Evolutionary conservation across 2,113 vertebrate genomes (phyloP).

Genomic region (Telmatochromis sp.): DNA sequence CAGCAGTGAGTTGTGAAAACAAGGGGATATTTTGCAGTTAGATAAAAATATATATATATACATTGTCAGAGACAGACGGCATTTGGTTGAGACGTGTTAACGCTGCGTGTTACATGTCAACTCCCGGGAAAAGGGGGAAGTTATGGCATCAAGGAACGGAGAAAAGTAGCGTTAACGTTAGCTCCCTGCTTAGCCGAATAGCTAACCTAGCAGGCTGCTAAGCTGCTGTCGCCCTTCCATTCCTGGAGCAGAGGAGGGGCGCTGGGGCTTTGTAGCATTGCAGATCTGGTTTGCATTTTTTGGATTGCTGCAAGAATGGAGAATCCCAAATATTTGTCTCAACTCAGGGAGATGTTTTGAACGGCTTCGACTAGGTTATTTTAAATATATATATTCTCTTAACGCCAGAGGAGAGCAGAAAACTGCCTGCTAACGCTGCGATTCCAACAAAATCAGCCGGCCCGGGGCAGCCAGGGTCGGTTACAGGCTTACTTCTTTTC

Average conservation of each 20-base stretch:
- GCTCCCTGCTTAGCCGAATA: slow-evolving; percentile 24
- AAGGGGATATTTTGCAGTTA: slow-evolving; percentile 19
- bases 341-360: slow-evolving; percentile 34
- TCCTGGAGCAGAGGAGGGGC: slow-evolving; percentile 75
- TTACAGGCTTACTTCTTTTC: slow-evolving; percentile 13
- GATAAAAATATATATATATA: not conserved
- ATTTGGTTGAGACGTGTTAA: not conserved
- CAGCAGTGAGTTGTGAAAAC: slow-evolving; percentile 34
- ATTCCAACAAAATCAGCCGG: slow-evolving; percentile 40
- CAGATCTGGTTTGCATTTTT: not conserved
- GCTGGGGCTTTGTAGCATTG: slow-evolving; percentile 72
- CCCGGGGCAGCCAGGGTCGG: slow-evolving; percentile 48
- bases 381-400: not conserved
- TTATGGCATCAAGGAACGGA: slow-evolving; percentile 23
- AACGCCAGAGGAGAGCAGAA: not conserved
- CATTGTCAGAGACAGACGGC: not conserved
- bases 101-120: not conserved
- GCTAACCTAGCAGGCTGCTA: slow-evolving; percentile 63
- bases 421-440: slow-evolving; percentile 12
- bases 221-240: slow-evolving; percentile 61
- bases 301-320: slow-evolving; percentile 58
- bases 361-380: not conserved
- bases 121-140: not conserved
- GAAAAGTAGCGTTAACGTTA: slow-evolving; percentile 46
- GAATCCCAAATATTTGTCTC: slow-evolving; percentile 37